Conservation (phyloP, 2,888 invertebrate species). For the Anoncus sp. region DNA sequence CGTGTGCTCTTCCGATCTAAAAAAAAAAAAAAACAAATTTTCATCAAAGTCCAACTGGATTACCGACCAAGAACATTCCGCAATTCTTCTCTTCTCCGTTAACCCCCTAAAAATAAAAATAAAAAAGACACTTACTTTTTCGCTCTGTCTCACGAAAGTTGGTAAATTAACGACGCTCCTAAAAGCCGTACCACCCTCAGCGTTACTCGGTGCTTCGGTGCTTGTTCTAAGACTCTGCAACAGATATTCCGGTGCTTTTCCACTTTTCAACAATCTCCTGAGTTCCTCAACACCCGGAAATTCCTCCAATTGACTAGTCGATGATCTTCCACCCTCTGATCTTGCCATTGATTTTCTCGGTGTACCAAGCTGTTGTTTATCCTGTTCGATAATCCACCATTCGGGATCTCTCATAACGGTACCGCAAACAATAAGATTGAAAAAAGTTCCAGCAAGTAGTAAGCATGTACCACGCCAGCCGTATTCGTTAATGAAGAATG, state of each 20-base stretch:
- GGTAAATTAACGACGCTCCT: conserved; percentile 90
- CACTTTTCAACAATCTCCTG: conserved; percentile 88
- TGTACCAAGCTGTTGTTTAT: conserved; percentile 81
- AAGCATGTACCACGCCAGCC: conserved; percentile 95
- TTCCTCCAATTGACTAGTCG: conserved; percentile 84
- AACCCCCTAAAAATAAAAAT: background rate
- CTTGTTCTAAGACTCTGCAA: conserved; percentile 87
- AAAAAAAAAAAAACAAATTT: background rate
- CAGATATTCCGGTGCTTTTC: conserved; percentile 88
- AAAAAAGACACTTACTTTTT: conserved; percentile 84
- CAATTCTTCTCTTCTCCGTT: background rate
- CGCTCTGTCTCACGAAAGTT: conserved; percentile 88
- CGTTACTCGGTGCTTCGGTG: conserved; percentile 84
- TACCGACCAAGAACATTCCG: background rate
- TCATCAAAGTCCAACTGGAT: background rate
- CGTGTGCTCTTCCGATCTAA: too few species aligned
- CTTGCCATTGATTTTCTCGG: conserved; percentile 84
- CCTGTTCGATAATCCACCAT: conserved; percentile 89
- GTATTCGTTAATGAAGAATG: conserved; percentile 90
- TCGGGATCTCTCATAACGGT: conserved; percentile 95
- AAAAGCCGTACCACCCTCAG: conserved; percentile 83
- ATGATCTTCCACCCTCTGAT: conserved; percentile 84
- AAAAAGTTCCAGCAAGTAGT: conserved; percentile 92
- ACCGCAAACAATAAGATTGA: conserved; percentile 94
- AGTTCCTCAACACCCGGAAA: conserved; percentile 88